A percentile compares a stretch with the other conserved stretches of the same genome.
These are phyloP conservation scores for Delichon dasypus DNA, from an alignment of 2,797 vertebrate species.

Conservation along the genomic window DNA sequence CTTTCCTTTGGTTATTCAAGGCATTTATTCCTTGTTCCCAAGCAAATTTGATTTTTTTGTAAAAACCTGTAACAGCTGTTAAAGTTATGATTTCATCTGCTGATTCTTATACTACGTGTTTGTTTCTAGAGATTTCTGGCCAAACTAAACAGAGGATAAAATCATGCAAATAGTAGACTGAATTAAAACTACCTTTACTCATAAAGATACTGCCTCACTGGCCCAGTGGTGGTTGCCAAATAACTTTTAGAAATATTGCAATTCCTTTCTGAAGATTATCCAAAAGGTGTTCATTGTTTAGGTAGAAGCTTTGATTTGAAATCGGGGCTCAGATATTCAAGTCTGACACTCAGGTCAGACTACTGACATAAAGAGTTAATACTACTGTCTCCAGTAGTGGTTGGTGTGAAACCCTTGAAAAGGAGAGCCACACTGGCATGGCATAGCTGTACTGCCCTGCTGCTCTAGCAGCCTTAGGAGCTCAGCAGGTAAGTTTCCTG, in stretches of 20 bases:
- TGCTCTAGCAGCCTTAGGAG: neutral
- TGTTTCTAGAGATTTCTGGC: neutral
- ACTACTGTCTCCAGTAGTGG: neutral
- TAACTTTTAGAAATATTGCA: neutral
- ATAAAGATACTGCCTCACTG: neutral
- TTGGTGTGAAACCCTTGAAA: neutral
- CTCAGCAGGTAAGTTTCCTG: neutral
- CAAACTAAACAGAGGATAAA: neutral
- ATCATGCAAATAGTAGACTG: neutral
- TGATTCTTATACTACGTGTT: neutral
- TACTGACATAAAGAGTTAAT: neutral
- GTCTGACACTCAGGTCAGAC: neutral
- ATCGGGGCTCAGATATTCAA: neutral
- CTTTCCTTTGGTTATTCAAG: neutral
- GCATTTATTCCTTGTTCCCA: neutral
- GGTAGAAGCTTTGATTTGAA: neutral
- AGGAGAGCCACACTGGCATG: neutral
- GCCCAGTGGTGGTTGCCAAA: neutral
- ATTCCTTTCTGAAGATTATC: neutral
- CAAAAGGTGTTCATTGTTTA: neutral
- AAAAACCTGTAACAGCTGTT: neutral
- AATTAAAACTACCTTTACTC: neutral
- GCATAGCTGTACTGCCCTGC: neutral
- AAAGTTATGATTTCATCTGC: neutral
- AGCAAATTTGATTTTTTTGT: neutral